Conservation (phyloP, 2,888 invertebrate species). For the Drosophila fulvimacula region DNA sequence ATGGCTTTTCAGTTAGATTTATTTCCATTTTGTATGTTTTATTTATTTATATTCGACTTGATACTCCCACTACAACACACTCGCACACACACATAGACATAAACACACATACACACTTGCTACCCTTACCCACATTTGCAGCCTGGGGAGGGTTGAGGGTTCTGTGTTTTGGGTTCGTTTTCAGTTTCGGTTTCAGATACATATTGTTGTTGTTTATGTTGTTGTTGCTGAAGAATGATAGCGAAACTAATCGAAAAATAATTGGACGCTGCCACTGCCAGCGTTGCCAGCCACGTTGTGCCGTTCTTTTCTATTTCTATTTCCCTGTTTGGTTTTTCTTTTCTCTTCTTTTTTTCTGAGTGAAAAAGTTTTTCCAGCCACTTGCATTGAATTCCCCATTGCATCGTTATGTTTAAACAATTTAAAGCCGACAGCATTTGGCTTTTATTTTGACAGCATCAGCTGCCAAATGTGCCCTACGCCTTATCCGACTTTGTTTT, state of each 20-base stretch:
- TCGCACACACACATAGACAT: constrained; percentile 13
- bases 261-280: constrained; percentile 79
- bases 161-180: constrained; percentile 54
- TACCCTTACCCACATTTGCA: constrained; percentile 42
- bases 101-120: constrained; percentile 35
- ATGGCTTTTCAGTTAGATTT: constrained; percentile 85
- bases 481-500: neutral
- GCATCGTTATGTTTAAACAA: constrained; percentile 82
- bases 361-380: constrained; percentile 64
- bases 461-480: constrained; percentile 52
- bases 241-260: constrained; percentile 85
- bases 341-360: constrained; percentile 30
- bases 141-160: constrained; percentile 57
- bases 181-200: constrained; percentile 71
- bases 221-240: constrained; percentile 82
- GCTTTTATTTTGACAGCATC: constrained; percentile 70
- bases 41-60: constrained; percentile 82
- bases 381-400: constrained; percentile 81
- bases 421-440: constrained; percentile 71
- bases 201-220: constrained; percentile 37
- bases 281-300: constrained; percentile 35
- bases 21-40: constrained; percentile 84
- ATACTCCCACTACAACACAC: constrained; percentile 65
- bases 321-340: constrained; percentile 22
- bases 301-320: constrained; percentile 53